Conservation (phyloP, 2,888 invertebrate species). For the Unio delphinus region DNA sequence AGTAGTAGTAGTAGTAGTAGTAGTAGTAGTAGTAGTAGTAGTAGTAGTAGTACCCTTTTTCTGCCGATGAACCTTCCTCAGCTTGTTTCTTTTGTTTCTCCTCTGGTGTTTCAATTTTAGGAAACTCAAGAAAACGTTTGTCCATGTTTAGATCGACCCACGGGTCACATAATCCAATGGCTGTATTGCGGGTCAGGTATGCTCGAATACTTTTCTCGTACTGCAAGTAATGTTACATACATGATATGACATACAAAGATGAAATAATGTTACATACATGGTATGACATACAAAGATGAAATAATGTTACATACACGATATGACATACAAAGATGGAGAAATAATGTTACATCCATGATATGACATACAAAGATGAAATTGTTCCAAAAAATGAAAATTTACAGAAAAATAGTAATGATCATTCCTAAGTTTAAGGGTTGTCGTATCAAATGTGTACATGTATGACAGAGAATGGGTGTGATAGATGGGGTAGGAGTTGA, state of each 20-base stretch:
- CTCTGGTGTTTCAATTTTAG: slow-evolving; percentile 40
- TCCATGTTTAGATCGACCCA: slow-evolving; percentile 65
- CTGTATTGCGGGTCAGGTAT: slow-evolving; percentile 60
- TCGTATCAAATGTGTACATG: no score
- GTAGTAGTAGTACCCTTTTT: slow-evolving; percentile 2
- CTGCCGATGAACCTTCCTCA: neutral
- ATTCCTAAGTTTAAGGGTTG: no score
- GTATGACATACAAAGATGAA: no score
- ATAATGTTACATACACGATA: no score
- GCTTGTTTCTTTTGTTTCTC: slow-evolving; percentile 4
- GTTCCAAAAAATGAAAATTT: neutral
- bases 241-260: neutral
- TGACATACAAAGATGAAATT: no score
- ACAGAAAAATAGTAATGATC: neutral
- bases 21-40: neutral
- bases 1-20: no score
- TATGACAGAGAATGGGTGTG: no score
- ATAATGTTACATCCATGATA: no score
- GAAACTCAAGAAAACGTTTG: slow-evolving; percentile 34
- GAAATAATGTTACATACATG: no score
- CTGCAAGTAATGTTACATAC: slow-evolving; percentile 17
- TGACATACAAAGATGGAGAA: no score
- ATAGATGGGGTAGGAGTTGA: no score
- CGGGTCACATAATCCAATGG: slow-evolving; percentile 66
- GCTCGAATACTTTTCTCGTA: slow-evolving; percentile 39